Conservation (phyloP, 2,113 vertebrate species). For the Gymnorhina tibicen region DNA sequence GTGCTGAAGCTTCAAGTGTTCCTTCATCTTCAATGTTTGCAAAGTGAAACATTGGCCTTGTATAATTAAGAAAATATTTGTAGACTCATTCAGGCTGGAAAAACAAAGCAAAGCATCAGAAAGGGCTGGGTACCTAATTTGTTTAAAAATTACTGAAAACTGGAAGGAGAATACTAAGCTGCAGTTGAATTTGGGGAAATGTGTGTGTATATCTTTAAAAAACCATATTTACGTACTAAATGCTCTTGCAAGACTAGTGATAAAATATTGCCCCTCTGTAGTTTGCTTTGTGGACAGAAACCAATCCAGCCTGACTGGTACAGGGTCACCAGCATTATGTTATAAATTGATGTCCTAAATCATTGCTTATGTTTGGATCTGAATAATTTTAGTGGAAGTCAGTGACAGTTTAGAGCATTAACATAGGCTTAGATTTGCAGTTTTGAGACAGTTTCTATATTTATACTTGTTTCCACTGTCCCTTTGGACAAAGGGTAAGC, state of each 20-base stretch:
- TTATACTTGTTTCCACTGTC: conserved; percentile 63
- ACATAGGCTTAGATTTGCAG: conserved; percentile 62
- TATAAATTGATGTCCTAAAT: conserved; percentile 49
- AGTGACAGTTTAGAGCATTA: conserved; percentile 62
- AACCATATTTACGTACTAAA: neutral
- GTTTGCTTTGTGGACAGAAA: conserved; percentile 33
- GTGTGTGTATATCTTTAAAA: neutral
- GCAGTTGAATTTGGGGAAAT: conserved; percentile 20
- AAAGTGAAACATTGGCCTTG: conserved; percentile 62
- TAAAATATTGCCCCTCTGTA: neutral
- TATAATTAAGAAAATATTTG: conserved; percentile 36
- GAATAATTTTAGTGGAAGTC: conserved; percentile 54
- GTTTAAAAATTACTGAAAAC: conserved; percentile 28
- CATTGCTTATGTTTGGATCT: conserved; percentile 56
- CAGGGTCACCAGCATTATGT: conserved; percentile 61
- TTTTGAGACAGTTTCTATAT: conserved; percentile 64
- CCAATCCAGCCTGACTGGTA: conserved; percentile 46
- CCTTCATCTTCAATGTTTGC: conserved; percentile 65
- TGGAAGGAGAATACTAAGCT: neutral
- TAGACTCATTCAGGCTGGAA: conserved; percentile 63
- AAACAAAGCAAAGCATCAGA: conserved; percentile 38
- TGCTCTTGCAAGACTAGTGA: conserved; percentile 41
- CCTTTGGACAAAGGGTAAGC: conserved; percentile 29
- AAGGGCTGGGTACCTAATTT: conserved; percentile 55
- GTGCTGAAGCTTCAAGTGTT: conserved; percentile 75